These are phyloP conservation scores for Andrena hattorfiana DNA, from an alignment of 2,888 invertebrate genomes.

Conservation along the genomic window DNA sequence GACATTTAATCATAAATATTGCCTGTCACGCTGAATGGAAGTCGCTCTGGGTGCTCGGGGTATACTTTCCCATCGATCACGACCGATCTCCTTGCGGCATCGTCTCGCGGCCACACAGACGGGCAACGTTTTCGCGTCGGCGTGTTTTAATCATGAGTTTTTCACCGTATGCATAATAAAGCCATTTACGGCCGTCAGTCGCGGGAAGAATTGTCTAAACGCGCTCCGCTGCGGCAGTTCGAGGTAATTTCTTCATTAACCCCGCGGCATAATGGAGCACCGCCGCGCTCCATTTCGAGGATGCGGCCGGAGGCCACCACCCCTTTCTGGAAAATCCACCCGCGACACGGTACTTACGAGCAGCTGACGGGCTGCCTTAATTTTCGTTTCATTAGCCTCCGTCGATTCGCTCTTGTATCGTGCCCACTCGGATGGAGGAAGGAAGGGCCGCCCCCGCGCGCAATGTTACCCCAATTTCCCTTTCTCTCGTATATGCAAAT, in stretches of 20 bases:
- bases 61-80: background rate
- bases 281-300: conserved; percentile 39
- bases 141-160: conserved; percentile 56
- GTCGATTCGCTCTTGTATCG: conserved; percentile 55
- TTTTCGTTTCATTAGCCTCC: conserved; percentile 75
- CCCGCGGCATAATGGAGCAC: conserved; percentile 58
- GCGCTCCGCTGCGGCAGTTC: conserved; percentile 42
- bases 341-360: conserved; percentile 71
- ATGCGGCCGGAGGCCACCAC: conserved; percentile 50
- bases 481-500: conserved; percentile 21
- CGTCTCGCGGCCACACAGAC: background rate
- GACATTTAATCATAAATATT: no score
- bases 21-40: no score
- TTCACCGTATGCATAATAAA: conserved; percentile 61
- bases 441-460: conserved; percentile 1
- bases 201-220: conserved; percentile 62
- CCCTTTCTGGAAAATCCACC: conserved; percentile 59
- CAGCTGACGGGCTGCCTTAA: conserved; percentile 76
- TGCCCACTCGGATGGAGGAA: conserved; percentile 1
- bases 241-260: conserved; percentile 75
- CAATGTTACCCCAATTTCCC: background rate
- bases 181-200: conserved; percentile 49
- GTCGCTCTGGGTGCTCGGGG: background rate
- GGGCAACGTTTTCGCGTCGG: background rate
- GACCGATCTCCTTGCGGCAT: background rate